Conservation (phyloP, 2,888 invertebrate genomes). For the Furcula furcula region DNA sequence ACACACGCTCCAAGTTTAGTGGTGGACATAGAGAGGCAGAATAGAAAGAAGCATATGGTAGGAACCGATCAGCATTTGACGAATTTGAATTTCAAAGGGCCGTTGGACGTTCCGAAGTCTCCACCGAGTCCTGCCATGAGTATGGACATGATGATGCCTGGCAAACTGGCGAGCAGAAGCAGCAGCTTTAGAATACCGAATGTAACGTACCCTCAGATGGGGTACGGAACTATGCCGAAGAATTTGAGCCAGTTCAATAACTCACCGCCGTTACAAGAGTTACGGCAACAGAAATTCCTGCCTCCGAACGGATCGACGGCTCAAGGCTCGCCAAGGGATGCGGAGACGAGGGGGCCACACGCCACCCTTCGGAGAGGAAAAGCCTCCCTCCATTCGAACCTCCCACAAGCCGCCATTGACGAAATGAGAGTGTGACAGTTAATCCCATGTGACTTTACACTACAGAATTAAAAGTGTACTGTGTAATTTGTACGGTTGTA, state of each 20-base stretch:
- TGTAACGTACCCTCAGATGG: conserved; percentile 69
- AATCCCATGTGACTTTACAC: conserved; percentile 54
- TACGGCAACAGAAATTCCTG: conserved; percentile 81
- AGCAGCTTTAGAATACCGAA: conserved; percentile 74
- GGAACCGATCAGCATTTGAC: conserved; percentile 78
- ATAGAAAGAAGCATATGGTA: conserved; percentile 68
- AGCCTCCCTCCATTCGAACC: conserved; percentile 78
- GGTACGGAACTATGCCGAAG: conserved; percentile 83
- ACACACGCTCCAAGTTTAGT: conserved; percentile 91
- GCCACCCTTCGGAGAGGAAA: conserved; percentile 69
- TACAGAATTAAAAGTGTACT: conserved; percentile 53
- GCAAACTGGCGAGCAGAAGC: conserved; percentile 77
- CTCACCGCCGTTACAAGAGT: conserved; percentile 74
- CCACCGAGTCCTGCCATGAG: conserved; percentile 84
- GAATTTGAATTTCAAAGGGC: conserved; percentile 81
- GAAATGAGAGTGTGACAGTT: conserved; percentile 94
- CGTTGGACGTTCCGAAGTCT: conserved; percentile 80
- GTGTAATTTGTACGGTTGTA: conserved; percentile 55
- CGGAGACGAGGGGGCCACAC: conserved; percentile 60
- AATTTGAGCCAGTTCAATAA: conserved; percentile 80
- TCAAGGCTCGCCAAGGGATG: conserved; percentile 60
- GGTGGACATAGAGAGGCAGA: conserved; percentile 88
- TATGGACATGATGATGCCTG: conserved; percentile 77
- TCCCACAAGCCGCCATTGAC: conserved; percentile 92
- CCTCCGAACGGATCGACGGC: conserved; percentile 82